Evolutionary conservation across 2,888 invertebrate species (phyloP).

Genomic region (Pyrrhosoma nymphula): DNA sequence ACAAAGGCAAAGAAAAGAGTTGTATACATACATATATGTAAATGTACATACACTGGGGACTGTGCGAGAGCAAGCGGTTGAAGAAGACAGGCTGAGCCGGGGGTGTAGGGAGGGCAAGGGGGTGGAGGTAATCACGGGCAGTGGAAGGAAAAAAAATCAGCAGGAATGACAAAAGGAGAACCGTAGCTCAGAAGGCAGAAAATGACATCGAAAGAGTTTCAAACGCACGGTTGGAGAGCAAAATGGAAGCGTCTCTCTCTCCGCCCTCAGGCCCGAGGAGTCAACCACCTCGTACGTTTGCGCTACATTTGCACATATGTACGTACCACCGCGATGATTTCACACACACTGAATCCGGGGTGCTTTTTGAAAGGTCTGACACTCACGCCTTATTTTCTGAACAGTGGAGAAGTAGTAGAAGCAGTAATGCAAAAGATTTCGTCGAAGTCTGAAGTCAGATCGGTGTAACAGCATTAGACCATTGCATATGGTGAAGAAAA

Average conservation of each 20-base stretch:
- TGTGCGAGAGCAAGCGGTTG: background rate
- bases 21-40: background rate
- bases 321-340: background rate
- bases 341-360: background rate
- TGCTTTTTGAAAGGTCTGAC: background rate
- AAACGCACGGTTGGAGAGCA: background rate
- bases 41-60: background rate
- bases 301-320: background rate
- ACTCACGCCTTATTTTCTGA: background rate
- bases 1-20: background rate
- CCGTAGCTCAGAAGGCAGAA: background rate
- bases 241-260: background rate
- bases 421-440: no score
- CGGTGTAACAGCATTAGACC: no score
- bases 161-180: background rate
- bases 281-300: background rate
- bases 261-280: background rate
- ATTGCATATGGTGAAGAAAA: no score
- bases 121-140: background rate
- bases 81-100: background rate
- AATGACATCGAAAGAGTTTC: constrained; percentile 17
- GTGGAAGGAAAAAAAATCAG: background rate
- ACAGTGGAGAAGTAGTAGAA: background rate
- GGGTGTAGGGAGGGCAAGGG: background rate
- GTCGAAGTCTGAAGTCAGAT: no score